Base-by-base conservation (phyloP, 1,140 invertebrate species). In the Nilaparvata lugens region DNA sequence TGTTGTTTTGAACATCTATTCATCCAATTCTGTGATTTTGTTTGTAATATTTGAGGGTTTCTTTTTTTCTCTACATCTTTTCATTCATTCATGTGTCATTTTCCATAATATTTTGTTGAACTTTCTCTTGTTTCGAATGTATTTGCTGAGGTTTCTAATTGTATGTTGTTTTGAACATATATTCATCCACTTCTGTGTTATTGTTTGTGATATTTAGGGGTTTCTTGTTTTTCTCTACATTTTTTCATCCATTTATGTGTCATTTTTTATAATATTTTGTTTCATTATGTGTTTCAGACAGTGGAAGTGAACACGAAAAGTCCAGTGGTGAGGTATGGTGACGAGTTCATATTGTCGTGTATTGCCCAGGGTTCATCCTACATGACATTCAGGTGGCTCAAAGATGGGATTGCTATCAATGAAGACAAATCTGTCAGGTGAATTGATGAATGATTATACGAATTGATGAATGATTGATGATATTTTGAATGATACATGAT, bases 301-400 rank as follows among this genome's bases (percentile, higher is more conserved):
- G 55, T 66, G n/a, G 21, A 35, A 56, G 24, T 62, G 1, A 62
- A 65, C 38, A 54, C 62, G 28, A 45, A 56, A 19, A 54, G 53
- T 45, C 19, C 59, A 2, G 25, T 35, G 64, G 81, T 88, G 61
- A 83, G 84, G 69, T 80, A 88, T 69, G 83, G 81, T n/a, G 86
- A 86, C 61, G 83, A 87, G 69, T 86, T 89, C 64, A 81, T 84
- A 65, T 74, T 91, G 61, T 85, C 83, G 52, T 91, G 88, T 68
- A 77, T 82, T 51, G 86, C 86, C 38, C 82, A 87, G 66, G 87
- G 87, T 62, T 88, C 86, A 60, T 80, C 84, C 1, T 76, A 80
- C 40, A 84, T 86, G 67, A 79, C 78, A 25, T 89, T 89, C 70
- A 79, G 79, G 18, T 91, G 88, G 88, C 88, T 84, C 75, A 90